phyloP scores from a whole-genome alignment of 2,113 vertebrate species.

The Entelurus aequoreus region DNA sequence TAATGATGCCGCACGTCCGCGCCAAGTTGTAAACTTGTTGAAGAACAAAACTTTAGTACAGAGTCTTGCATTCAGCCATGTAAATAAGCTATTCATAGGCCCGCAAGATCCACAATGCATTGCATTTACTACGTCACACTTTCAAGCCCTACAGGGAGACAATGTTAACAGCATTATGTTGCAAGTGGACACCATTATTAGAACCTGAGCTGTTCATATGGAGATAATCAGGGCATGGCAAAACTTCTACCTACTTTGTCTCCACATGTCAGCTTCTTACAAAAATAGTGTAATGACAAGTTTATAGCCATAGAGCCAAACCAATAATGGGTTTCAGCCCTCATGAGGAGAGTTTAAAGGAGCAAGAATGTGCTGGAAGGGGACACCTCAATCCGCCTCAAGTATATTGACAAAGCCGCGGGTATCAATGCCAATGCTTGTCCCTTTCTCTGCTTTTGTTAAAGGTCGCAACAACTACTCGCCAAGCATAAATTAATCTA shows the following conservation, averaged over 20 bases:
- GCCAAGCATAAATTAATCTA: not conserved
- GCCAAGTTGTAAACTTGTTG: too few relatives aligned
- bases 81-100: too few relatives aligned
- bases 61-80: too few relatives aligned
- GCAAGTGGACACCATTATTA: conserved; percentile 63
- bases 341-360: conserved; percentile 26
- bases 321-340: conserved; percentile 50
- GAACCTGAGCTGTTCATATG: conserved; percentile 56
- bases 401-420: conserved; percentile 35
- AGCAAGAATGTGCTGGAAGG: conserved; percentile 33
- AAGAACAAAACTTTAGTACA: too few relatives aligned
- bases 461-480: conserved; percentile 12
- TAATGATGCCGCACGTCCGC: too few relatives aligned
- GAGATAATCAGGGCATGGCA: conserved; percentile 57
- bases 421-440: conserved; percentile 3
- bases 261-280: conserved; percentile 39
- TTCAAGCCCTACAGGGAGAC: conserved; percentile 24
- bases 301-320: conserved; percentile 50
- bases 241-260: conserved; percentile 49
- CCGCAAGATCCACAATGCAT: too few relatives aligned
- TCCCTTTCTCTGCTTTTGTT: conserved; percentile 11
- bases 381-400: conserved; percentile 18
- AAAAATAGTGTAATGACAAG: conserved; percentile 59
- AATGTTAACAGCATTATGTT: conserved; percentile 42
- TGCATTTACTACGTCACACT: too few relatives aligned